Evolutionary conservation across 2,888 invertebrate species (phyloP).

Genomic region (Troilus luridus): DNA sequence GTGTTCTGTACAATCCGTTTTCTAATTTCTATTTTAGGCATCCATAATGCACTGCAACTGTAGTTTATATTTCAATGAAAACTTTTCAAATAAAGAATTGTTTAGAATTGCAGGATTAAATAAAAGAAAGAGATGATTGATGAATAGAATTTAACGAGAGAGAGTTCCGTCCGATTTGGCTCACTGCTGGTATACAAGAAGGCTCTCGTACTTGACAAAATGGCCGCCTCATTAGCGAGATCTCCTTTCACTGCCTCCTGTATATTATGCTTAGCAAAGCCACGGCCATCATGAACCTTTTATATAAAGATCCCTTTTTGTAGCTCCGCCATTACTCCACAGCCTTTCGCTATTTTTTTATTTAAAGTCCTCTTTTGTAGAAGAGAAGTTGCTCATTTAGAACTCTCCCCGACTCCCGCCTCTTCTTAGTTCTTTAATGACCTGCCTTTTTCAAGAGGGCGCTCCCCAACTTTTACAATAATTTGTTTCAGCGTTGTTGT

Average conservation of each 20-base stretch:
- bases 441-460: slow-evolving; percentile 21
- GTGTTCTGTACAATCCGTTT: no score
- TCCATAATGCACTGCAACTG: no score
- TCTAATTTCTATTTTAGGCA: no score
- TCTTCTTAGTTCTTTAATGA: slow-evolving; percentile 24
- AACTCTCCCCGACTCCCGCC: neutral
- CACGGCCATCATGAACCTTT: neutral
- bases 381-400: slow-evolving; percentile 1
- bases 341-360: neutral
- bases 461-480: slow-evolving; percentile 7
- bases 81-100: neutral
- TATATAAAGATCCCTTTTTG: slow-evolving; percentile 12
- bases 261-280: neutral
- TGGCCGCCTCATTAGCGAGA: neutral
- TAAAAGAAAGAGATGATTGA: neutral
- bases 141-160: neutral
- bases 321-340: slow-evolving; percentile 15
- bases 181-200: neutral
- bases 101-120: neutral
- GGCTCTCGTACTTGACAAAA: neutral
- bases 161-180: neutral
- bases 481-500: neutral
- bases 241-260: slow-evolving; percentile 22
- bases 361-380: slow-evolving; percentile 15
- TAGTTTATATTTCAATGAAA: no score